phyloP scores from a whole-genome alignment of 2,113 vertebrate species.

The Hiodon tergisus region DNA sequence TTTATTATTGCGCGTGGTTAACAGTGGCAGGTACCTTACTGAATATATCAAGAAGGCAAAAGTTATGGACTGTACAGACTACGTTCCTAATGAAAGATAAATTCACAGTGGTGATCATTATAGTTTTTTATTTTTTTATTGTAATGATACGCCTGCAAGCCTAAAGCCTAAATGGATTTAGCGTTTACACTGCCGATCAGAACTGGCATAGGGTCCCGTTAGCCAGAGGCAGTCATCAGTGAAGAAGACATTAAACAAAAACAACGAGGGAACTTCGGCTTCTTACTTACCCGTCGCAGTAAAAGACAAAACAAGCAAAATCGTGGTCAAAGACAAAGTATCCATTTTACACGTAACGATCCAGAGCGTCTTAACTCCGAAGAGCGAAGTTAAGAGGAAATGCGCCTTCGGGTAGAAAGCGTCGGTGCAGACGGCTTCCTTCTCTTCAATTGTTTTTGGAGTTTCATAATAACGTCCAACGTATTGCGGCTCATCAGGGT shows the following conservation, averaged over 20 bases:
- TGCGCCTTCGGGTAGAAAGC: constrained; percentile 75
- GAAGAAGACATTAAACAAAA: neutral
- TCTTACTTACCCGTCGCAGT: constrained; percentile 46
- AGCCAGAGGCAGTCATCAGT: too few species aligned
- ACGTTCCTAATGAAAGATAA: too few species aligned
- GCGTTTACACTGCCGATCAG: too few species aligned
- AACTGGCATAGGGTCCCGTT: too few species aligned
- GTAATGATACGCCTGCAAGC: too few species aligned
- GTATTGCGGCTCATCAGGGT: constrained; percentile 59
- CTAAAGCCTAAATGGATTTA: too few species aligned
- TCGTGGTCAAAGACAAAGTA: constrained; percentile 50
- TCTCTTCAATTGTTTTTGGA: constrained; percentile 80
- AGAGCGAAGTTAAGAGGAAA: constrained; percentile 77
- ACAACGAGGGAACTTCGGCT: neutral
- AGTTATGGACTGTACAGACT: too few species aligned
- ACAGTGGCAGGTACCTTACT: too few species aligned
- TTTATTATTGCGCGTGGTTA: too few species aligned
- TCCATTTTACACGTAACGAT: constrained; percentile 73
- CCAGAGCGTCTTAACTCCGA: constrained; percentile 63
- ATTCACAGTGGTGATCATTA: too few species aligned
- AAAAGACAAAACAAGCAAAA: constrained; percentile 62
- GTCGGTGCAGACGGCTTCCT: constrained; percentile 83
- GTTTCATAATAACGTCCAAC: constrained; percentile 64
- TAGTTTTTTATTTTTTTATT: too few species aligned
- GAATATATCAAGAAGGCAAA: too few species aligned